Conservation (phyloP, 2,888 invertebrate genomes). For the Tuberolachnus salignus region DNA sequence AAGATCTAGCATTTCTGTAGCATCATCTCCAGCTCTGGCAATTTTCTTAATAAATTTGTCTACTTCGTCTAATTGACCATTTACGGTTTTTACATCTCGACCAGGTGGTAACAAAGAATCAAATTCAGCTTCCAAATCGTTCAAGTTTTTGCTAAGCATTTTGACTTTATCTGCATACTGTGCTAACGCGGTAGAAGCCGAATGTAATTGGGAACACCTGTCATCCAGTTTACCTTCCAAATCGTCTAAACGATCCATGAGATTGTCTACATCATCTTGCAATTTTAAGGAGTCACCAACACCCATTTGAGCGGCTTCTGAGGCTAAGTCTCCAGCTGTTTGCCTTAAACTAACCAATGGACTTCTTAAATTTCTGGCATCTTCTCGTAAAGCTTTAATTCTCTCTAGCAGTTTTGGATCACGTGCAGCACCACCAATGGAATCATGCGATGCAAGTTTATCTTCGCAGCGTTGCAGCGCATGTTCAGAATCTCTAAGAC, state of each 20-base stretch:
- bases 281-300: constrained; percentile 80
- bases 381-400: constrained; percentile 81
- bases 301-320: constrained; percentile 77
- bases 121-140: constrained; percentile 80
- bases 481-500: constrained; percentile 81
- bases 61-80: constrained; percentile 82
- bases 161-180: constrained; percentile 90
- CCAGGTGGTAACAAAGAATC: constrained; percentile 86
- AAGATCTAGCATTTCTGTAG: constrained; percentile 71
- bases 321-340: constrained; percentile 77
- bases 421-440: constrained; percentile 74
- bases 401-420: constrained; percentile 85
- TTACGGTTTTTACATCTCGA: constrained; percentile 83
- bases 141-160: constrained; percentile 75
- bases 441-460: constrained; percentile 76
- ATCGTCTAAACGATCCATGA: constrained; percentile 78
- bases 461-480: constrained; percentile 88
- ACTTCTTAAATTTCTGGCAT: constrained; percentile 77
- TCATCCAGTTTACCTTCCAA: constrained; percentile 79
- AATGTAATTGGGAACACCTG: constrained; percentile 78
- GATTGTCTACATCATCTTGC: constrained; percentile 76
- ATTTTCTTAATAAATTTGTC: constrained; percentile 70
- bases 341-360: constrained; percentile 72
- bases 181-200: constrained; percentile 83
- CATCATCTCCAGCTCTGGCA: constrained; percentile 61